phyloP scores from a whole-genome alignment of 2,113 vertebrate species.

The Eleginops maclovinus region DNA sequence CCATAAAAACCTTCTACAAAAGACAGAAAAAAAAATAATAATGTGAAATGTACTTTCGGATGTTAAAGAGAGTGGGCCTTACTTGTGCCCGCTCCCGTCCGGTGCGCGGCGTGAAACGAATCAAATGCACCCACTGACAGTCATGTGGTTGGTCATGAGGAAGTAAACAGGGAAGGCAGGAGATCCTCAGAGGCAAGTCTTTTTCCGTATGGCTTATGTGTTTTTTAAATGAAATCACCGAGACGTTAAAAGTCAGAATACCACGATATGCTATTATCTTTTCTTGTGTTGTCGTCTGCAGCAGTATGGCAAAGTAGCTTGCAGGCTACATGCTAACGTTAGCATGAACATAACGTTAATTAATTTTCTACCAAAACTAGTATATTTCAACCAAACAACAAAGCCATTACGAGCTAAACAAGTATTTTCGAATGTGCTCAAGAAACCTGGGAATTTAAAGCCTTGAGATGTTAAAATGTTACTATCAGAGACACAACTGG shows the following conservation, averaged over 20 bases:
- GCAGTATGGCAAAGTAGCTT: background rate
- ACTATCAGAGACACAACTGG: background rate
- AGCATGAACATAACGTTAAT: constrained; percentile 12
- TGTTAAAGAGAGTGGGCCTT: background rate
- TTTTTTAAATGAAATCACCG: background rate
- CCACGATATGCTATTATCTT: background rate
- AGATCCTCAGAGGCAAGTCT: constrained; percentile 12
- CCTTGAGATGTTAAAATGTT: background rate
- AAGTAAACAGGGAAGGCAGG: constrained; percentile 71
- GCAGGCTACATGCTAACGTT: constrained; percentile 55
- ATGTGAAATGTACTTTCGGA: rapidly evolving
- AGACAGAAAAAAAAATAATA: background rate
- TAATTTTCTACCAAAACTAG: no score
- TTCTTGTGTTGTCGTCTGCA: background rate
- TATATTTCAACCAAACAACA: background rate
- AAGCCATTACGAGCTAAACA: background rate
- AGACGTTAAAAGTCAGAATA: background rate
- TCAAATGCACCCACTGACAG: constrained; percentile 54
- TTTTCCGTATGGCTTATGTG: background rate
- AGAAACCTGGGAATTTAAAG: background rate
- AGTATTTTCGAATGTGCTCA: background rate
- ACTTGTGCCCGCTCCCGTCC: constrained; percentile 14
- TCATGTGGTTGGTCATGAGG: constrained; percentile 80
- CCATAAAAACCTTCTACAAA: background rate
- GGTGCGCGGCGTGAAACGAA: background rate